Conservation (phyloP, 2,113 vertebrate genomes). For the Seriola dumerili region DNA sequence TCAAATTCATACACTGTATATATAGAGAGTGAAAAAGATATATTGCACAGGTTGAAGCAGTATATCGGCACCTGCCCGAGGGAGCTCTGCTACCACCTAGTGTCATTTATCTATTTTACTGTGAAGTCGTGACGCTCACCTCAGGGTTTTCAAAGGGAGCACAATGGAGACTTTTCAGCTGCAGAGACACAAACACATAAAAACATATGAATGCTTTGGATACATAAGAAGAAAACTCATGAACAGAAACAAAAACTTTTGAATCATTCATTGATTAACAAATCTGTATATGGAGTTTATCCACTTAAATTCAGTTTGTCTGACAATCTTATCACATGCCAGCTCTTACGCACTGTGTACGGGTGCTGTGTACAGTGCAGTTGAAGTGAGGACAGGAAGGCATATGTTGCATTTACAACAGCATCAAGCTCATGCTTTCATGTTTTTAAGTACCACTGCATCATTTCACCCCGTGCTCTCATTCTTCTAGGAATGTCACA, state of each 20-base stretch:
- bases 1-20: constrained; percentile 6
- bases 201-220: not conserved
- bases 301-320: not conserved
- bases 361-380: not conserved
- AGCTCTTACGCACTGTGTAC: not conserved
- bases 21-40: constrained; percentile 34
- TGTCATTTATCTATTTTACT: constrained; percentile 72
- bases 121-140: constrained; percentile 32
- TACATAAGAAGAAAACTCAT: no score
- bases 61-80: constrained; percentile 32
- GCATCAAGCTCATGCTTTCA: constrained; percentile 11
- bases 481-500: constrained; percentile 44
- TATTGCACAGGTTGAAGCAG: constrained; percentile 51
- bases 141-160: constrained; percentile 14
- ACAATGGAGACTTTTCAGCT: not conserved
- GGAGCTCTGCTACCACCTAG: constrained; percentile 80
- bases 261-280: not conserved
- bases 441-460: constrained; percentile 35
- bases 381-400: not conserved
- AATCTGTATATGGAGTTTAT: not conserved
- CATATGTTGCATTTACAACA: not conserved
- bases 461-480: constrained; percentile 23
- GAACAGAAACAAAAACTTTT: not conserved
- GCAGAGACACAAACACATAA: constrained; percentile 14
- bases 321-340: not conserved